Base-by-base conservation (phyloP, 2,888 invertebrate genomes). In the Nemotelus nigrinus region DNA sequence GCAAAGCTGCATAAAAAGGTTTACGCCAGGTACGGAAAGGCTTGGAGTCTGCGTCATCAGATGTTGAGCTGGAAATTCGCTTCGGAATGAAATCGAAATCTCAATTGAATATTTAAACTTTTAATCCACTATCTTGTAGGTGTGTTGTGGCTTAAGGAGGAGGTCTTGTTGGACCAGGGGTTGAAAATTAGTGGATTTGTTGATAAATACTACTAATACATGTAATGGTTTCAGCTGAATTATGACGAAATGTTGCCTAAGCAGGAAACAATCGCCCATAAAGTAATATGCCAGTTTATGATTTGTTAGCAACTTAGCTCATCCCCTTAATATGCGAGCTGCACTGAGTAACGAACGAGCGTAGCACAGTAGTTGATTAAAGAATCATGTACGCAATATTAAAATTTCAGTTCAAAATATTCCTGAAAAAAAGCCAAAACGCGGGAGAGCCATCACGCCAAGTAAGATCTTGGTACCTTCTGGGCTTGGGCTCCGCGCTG, bases 51-150 rank as follows among this genome's bases (percentile, higher is more conserved):
- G 39, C 50, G 68, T 68, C 41, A 10, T 48, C 57, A 25, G 71
- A 71, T 57, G 57, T 44, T n/a, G 45, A 58, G 47, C 47, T 72
- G 58, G 39, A 75, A 63, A 75, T 64, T 64, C 41, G 63, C 64
- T 50, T 4, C 43, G 65, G 44, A 55, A 63, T 65, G 65, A 75
- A 75, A 75, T 75, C 75, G 75, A 75, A 75, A 75, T 75, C 75
- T 75, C 75, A 75, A 75, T 75, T 75, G 75, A 64, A 75, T 75
- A 64, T 75, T 75, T 53, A 75, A 75, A 75, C 25, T 64, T 63
- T 63, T 3, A 65, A 47, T 65, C 3, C 39, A 7, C 25, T 25
- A 25, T 25, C 25, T 53, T 41, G 48, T 39, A 50, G 48, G 39
- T 48, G 6, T 43, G 44, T 2, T 53, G 3, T 8, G 39, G 2